Evolutionary conservation across 35 echinoderm and acorn worm genomes (phyloP), one percentile per base, ranked within the genome.

Genomic region (Anneissia japonica): DNA sequence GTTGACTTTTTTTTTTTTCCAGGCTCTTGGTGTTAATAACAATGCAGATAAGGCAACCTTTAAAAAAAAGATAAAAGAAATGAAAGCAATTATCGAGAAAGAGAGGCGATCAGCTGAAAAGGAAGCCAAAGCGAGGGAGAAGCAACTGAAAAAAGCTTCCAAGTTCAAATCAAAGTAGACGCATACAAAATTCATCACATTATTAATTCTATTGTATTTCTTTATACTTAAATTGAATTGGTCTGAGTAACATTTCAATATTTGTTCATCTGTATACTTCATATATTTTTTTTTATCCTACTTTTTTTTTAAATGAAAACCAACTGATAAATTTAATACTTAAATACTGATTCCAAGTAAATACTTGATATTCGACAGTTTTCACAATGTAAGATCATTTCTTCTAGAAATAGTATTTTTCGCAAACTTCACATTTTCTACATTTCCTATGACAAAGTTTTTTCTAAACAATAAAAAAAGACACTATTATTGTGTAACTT

Each of bases 1-100:
- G n/a, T n/a, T n/a, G n/a, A n/a, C n/a, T 64, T 64, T 81, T 21
- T 6, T 76, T 46, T 33, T 95, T 11, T 77, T 77, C 0, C 89
- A 99, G 96, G 77, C 86, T 35, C 51, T 94, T 29, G 96, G 96
- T 51, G 89, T 99, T 46, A 83, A 78, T 38, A 86, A 79, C 84
- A 84, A 83, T 26, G 75, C 82, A 36, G 96, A 99, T 46, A 87
- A 86, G 34, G 88, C 79, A 23, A 46, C 85, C 14, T 92, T 99
- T 80, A 94, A 91, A 87, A 99, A 99, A 83, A 99, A 99, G 74
- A 74, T 99, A 29, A 99, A 99, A 76, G 96, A 99, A 28, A 86
- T 99, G 74, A 99, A 92, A 88, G 37, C 84, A 0, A 82, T 86
- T 14, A 87, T 99, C 21, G 96, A 99, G 51, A 99, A 94, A 40